These are phyloP conservation scores for Lasioglossum villosulum DNA, from an alignment of 2,888 invertebrate genomes.

Conservation along the genomic window DNA sequence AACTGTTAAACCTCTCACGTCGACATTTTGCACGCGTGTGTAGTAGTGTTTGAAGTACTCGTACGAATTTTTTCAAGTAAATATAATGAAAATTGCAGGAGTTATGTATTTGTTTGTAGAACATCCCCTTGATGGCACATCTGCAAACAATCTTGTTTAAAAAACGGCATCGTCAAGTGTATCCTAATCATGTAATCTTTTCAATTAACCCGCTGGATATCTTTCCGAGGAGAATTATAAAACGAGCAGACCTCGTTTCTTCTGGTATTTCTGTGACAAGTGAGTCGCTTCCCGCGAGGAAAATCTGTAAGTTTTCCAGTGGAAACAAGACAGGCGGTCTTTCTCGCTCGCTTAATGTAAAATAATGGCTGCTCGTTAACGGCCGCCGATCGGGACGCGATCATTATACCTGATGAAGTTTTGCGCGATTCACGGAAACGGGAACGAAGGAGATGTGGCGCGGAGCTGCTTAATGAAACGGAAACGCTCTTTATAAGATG, in stretches of 20 bases:
- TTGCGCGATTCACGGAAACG: background rate
- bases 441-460: background rate
- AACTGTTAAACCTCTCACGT: background rate
- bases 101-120: too few species aligned
- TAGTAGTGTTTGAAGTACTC: too few species aligned
- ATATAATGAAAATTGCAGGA: too few species aligned
- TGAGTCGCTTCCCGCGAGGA: background rate
- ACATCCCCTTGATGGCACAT: background rate
- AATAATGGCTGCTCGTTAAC: conserved; percentile 23
- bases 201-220: background rate
- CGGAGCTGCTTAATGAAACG: background rate
- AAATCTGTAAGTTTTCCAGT: conserved; percentile 1
- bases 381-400: background rate
- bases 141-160: background rate
- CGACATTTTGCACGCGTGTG: too few species aligned
- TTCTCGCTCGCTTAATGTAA: background rate
- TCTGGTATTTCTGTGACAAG: background rate
- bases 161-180: background rate
- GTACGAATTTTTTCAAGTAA: too few species aligned
- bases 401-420: background rate
- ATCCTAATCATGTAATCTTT: background rate
- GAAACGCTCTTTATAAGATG: background rate
- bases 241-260: background rate
- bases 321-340: background rate
- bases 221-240: background rate